Evolutionary conservation across 2,888 invertebrate genomes (phyloP).

Genomic region (Aphrophora alni): DNA sequence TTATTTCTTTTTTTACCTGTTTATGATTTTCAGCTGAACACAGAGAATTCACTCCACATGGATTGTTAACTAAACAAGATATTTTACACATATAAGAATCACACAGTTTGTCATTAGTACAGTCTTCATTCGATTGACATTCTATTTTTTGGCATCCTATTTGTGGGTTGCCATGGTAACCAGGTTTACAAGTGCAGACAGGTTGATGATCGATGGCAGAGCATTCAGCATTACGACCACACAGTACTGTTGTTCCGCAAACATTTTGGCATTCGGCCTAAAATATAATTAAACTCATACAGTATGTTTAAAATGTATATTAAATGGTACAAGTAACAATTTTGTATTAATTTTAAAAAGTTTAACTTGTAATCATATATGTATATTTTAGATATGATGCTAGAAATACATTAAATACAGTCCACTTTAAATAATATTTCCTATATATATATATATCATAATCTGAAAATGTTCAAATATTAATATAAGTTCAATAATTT

Average conservation of each 20-base stretch:
- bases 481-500: too few relatives aligned
- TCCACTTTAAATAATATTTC: too few relatives aligned
- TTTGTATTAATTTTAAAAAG: background rate
- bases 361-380: background rate
- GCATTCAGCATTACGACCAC: constrained; percentile 86
- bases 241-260: constrained; percentile 72
- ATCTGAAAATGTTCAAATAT: too few relatives aligned
- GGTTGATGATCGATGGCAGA: constrained; percentile 74
- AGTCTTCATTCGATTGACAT: constrained; percentile 73
- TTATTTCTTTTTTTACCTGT: constrained; percentile 61
- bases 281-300: constrained; percentile 32
- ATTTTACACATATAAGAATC: constrained; percentile 84
- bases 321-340: background rate
- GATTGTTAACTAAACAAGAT: constrained; percentile 81
- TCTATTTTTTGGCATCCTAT: constrained; percentile 81
- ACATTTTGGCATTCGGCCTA: constrained; percentile 75
- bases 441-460: too few relatives aligned
- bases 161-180: constrained; percentile 76
- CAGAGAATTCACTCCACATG: constrained; percentile 83
- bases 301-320: background rate
- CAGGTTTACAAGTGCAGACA: constrained; percentile 77
- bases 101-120: constrained; percentile 83
- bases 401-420: too few relatives aligned
- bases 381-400: too few relatives aligned
- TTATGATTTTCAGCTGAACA: constrained; percentile 85